phyloP scores from a whole-genome alignment of 2,797 vertebrate genomes.

The Rhabdophis nuchalis region DNA sequence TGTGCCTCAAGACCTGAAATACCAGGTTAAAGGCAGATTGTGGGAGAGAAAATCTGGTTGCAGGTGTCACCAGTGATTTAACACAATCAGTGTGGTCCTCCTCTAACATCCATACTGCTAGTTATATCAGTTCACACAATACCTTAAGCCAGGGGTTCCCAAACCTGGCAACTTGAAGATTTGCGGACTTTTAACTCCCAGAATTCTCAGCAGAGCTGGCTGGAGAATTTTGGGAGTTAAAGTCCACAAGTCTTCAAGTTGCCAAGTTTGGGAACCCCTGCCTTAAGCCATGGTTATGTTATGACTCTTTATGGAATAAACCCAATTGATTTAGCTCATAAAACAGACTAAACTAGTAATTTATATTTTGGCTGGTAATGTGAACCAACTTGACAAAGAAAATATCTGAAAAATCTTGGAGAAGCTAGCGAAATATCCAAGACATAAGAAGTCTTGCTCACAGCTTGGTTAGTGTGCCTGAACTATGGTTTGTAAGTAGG shows the following conservation, averaged over 20 bases:
- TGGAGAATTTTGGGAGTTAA: too few species aligned
- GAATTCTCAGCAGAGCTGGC: too few species aligned
- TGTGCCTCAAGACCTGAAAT: background rate
- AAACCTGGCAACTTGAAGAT: too few species aligned
- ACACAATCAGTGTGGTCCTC: background rate
- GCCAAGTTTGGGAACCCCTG: too few species aligned
- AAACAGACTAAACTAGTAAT: background rate
- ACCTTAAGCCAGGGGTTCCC: background rate
- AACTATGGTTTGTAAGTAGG: background rate
- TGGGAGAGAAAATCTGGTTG: background rate
- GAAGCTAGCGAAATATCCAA: background rate
- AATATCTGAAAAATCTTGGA: background rate
- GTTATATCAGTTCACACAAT: background rate
- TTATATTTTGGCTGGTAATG: background rate
- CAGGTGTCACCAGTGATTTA: background rate
- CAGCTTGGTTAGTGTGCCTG: background rate
- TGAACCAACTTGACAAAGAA: background rate
- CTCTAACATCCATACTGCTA: background rate
- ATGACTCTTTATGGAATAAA: background rate
- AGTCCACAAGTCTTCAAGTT: too few species aligned
- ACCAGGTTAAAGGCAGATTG: background rate
- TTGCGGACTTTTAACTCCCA: too few species aligned
- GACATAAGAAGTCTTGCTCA: background rate
- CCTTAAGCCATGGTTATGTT: background rate
- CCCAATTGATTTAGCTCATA: background rate